Conservation (phyloP, 1,140 invertebrate species). For the Hylaeus volcanicus region DNA sequence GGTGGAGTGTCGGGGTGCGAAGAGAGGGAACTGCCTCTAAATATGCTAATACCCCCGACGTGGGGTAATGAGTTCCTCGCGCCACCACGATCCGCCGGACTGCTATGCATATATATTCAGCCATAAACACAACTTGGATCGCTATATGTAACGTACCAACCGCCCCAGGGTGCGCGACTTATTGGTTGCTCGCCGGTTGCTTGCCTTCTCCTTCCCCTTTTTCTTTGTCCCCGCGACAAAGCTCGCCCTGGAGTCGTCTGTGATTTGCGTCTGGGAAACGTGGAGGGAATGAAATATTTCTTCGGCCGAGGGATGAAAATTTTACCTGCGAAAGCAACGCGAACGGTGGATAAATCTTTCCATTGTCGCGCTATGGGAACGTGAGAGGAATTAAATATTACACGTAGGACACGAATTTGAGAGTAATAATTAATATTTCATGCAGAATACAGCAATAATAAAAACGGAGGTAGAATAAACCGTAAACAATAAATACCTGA, state of each 20-base stretch:
- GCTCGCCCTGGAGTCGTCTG: background rate
- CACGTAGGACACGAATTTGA: too few relatives aligned
- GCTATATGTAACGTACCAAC: conserved; percentile 67
- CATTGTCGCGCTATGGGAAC: background rate
- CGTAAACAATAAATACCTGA: too few relatives aligned
- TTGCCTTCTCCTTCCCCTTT: background rate
- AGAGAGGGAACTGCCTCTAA: conserved; percentile 72
- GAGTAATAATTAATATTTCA: too few relatives aligned
- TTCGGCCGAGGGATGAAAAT: background rate
- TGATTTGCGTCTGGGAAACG: background rate
- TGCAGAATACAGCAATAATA: too few relatives aligned
- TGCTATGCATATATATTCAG: conserved; percentile 80
- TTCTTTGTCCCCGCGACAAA: conserved; percentile 20
- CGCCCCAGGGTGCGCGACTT: conserved; percentile 37
- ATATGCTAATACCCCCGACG: conserved; percentile 78
- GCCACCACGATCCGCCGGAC: conserved; percentile 71
- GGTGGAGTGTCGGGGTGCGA: conserved; percentile 42
- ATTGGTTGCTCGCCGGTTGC: conserved; percentile 27
- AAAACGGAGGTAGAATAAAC: too few relatives aligned
- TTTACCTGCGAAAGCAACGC: background rate
- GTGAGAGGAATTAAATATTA: too few relatives aligned
- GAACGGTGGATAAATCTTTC: background rate
- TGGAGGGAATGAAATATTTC: background rate
- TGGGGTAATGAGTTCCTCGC: conserved; percentile 79
- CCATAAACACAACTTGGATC: conserved; percentile 78